Evolutionary conservation across 2,888 invertebrate genomes (phyloP), one percentile per base, ranked within the genome.

Genomic region (Pollenia angustigena): DNA sequence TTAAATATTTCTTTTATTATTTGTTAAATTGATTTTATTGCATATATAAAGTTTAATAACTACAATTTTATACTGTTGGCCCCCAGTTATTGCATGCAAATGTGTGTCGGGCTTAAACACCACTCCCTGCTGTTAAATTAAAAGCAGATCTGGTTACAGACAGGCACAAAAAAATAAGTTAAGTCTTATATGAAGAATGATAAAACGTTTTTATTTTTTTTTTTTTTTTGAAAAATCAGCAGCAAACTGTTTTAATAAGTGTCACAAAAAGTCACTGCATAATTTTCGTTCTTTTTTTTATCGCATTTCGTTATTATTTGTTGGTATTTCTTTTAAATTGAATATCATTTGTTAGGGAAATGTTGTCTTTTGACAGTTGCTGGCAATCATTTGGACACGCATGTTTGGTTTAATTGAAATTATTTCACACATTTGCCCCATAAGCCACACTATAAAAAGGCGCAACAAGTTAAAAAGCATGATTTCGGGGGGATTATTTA

Each of bases 1-100:
- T 84, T 87, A 84, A 87, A 81, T 78, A 87, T 78, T 71, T 72
- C 78, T 74, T 84, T 83, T 87, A 83, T 87, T 87, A 74, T 81
- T 81, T 82, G 76, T 76, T 62, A 81, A 87, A 84, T 87, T 84
- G 78, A 87, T 84, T 87, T 84, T 74, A 79, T 46, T 75, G 54
- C 85, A 44, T 76, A 18, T 48, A 32, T 32, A 32, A 81, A 62
- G n/a, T 80, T 84, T 69, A 69, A 71, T 72, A 58, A 74, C 62
- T 52, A 56, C 79, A 71, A 83, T 84, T 78, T 83, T 58, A 74
- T 60, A 56, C 14, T 8, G 32, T 16, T 80, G 32, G 79, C 84
- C 72, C 11, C 71, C 54, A 85, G 85, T 81, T 81, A 79, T 74
- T 69, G 46, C 58, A 71, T 46, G 48, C 12, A 64, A 75, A 75